Evolutionary conservation across 2,113 vertebrate genomes (phyloP).

Genomic region (Psilopsiagon aurifrons): DNA sequence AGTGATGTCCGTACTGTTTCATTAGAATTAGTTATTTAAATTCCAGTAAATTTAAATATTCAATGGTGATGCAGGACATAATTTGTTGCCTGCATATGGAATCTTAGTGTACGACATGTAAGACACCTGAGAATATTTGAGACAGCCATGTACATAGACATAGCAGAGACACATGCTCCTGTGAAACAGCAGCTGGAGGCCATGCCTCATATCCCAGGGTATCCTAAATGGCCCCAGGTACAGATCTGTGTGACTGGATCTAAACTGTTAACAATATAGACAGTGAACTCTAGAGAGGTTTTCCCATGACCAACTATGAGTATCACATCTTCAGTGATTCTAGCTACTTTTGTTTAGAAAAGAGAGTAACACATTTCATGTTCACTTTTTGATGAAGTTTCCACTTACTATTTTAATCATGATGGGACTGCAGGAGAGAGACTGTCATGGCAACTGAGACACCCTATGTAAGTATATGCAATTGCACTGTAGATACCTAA

Average conservation of each 20-base stretch:
- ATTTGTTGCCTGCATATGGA: background rate
- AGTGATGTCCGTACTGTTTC: background rate
- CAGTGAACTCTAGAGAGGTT: background rate
- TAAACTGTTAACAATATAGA: background rate
- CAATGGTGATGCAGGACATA: too few species aligned
- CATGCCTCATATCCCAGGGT: background rate
- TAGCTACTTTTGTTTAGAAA: background rate
- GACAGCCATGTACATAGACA: background rate
- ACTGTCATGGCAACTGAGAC: background rate
- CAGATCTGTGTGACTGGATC: background rate
- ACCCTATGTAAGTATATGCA: background rate
- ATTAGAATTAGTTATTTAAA: background rate
- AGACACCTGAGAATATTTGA: background rate
- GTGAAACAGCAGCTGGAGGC: background rate
- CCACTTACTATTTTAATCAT: rapidly evolving
- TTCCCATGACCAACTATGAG: rapidly evolving
- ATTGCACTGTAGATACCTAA: background rate
- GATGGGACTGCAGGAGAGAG: background rate
- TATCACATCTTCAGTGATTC: background rate
- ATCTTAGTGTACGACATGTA: background rate
- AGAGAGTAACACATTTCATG: background rate
- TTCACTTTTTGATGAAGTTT: background rate
- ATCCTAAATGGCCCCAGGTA: background rate
- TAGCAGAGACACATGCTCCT: background rate
- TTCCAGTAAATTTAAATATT: background rate